Percentiles rank a stretch among this genome's conserved stretches.
Evolutionary conservation across 1,140 invertebrate species (phyloP).

Genomic region (Anadara kagoshimensis): DNA sequence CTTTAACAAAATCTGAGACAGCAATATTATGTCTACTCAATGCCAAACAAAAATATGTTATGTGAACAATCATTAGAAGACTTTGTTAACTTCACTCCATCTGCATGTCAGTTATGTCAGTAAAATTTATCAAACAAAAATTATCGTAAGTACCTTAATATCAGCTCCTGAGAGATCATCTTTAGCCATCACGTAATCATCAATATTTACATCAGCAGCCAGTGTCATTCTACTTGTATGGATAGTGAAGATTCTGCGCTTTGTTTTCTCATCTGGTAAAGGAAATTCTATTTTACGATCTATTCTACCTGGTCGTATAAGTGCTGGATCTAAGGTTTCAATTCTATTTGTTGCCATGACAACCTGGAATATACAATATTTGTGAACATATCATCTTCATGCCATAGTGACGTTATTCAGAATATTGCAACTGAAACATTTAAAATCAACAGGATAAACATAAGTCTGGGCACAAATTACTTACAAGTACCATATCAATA

Average conservation of each 20-base stretch:
- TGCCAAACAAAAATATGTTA: no score
- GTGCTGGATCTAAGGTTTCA: constrained; percentile 98
- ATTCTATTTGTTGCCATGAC: constrained; percentile 99
- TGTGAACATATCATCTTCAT: no score
- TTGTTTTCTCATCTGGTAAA: constrained; percentile 99
- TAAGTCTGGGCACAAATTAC: background rate
- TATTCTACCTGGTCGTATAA: constrained; percentile 98
- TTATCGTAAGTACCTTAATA: constrained; percentile 78
- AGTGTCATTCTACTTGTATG: constrained; percentile 99
- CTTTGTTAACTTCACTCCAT: no score
- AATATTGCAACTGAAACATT: no score
- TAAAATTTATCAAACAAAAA: background rate
- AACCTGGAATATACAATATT: constrained; percentile 78
- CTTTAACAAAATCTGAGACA: no score
- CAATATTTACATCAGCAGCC: constrained; percentile 96
- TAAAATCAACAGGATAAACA: background rate
- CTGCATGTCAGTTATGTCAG: no score
- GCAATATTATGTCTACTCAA: no score
- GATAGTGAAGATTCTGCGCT: constrained; percentile 97
- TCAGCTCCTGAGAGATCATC: constrained; percentile 99
- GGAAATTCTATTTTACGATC: constrained; percentile 99
- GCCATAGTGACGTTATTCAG: no score
- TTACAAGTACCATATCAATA: background rate
- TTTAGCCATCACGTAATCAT: constrained; percentile 99
- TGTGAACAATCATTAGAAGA: no score